Conservation (phyloP, 2,888 invertebrate genomes). For the Tetanocera ferruginea region DNA sequence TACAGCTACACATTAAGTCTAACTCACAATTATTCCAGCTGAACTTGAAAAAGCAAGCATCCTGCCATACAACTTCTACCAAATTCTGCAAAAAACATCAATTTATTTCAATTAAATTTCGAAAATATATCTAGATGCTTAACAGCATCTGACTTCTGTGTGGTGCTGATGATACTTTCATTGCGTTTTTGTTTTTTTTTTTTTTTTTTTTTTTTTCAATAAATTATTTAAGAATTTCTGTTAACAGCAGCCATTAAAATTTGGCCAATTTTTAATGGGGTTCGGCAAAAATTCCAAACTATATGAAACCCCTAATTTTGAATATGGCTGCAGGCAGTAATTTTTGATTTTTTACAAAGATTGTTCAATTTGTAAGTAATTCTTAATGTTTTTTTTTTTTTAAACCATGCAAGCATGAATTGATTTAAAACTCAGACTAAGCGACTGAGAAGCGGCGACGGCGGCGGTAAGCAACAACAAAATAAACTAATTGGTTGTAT, state of each 20-base stretch:
- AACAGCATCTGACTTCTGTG: background rate
- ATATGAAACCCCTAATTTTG: conserved; percentile 32
- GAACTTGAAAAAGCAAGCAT: background rate
- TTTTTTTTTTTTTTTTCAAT: too few species aligned
- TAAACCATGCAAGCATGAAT: too few species aligned
- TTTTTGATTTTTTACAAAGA: conserved; percentile 17
- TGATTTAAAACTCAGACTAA: too few species aligned
- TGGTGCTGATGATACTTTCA: background rate
- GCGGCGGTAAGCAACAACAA: background rate
- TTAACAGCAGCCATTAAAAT: background rate
- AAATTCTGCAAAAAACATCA: background rate
- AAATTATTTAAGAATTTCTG: too few species aligned
- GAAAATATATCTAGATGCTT: background rate
- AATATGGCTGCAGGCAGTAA: conserved; percentile 28
- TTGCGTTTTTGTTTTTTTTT: background rate
- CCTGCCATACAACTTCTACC: background rate
- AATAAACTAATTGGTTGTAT: conserved; percentile 22
- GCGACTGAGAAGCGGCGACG: background rate
- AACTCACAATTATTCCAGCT: too few species aligned
- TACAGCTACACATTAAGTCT: too few species aligned
- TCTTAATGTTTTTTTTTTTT: background rate
- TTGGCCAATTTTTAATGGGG: conserved; percentile 16
- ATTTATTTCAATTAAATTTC: conserved; percentile 26
- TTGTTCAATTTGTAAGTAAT: conserved; percentile 5
- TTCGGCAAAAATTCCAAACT: conserved; percentile 16